Percentiles rank a stretch among this genome's conserved stretches.
These are phyloP conservation scores for Bedellia somnulentella DNA, from an alignment of 2,888 invertebrate species.

Conservation along the genomic window DNA sequence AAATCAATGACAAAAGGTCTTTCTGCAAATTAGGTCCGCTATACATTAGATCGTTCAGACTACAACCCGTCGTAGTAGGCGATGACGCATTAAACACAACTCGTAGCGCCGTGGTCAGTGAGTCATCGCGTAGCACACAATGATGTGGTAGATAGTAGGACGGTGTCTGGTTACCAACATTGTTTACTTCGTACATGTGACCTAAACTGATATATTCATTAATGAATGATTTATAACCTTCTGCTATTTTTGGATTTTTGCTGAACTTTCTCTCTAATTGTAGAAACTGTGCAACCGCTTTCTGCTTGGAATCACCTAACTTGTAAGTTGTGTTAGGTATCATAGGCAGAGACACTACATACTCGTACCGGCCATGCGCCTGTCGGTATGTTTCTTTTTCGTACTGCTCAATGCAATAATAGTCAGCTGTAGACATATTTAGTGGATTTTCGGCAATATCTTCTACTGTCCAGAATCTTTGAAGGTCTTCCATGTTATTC, in stretches of 20 bases:
- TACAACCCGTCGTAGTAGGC: conserved; percentile 1
- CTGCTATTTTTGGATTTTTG: conserved; percentile 5
- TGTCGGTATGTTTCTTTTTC: conserved; percentile 5
- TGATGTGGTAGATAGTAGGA: conserved; percentile 1
- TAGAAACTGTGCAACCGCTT: conserved; percentile 12
- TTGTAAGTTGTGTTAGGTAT: conserved; percentile 5
- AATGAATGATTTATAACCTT: conserved; percentile 10
- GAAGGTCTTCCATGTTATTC: conserved; percentile 5
- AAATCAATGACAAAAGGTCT: not conserved
- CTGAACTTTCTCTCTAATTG: conserved; percentile 8
- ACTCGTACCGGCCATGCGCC: conserved; percentile 9
- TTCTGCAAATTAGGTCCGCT: not conserved
- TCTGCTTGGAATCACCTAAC: conserved; percentile 10
- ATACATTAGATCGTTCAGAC: conserved; percentile 5
- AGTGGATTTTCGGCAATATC: conserved; percentile 1
- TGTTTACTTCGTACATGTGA: conserved; percentile 7
- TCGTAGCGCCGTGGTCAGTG: conserved; percentile 10
- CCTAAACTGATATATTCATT: conserved; percentile 8
- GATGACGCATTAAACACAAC: conserved; percentile 13
- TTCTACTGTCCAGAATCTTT: conserved; percentile 6
- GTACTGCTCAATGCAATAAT: conserved; percentile 6
- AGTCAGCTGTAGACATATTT: conserved; percentile 7
- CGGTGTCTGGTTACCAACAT: not conserved
- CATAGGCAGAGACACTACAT: conserved; percentile 10
- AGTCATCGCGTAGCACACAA: conserved; percentile 9